A percentile compares a stretch with the other conserved stretches of the same genome.
phyloP scores from a whole-genome alignment of 2,113 vertebrate species.

The Dipodomys ordii region DNA sequence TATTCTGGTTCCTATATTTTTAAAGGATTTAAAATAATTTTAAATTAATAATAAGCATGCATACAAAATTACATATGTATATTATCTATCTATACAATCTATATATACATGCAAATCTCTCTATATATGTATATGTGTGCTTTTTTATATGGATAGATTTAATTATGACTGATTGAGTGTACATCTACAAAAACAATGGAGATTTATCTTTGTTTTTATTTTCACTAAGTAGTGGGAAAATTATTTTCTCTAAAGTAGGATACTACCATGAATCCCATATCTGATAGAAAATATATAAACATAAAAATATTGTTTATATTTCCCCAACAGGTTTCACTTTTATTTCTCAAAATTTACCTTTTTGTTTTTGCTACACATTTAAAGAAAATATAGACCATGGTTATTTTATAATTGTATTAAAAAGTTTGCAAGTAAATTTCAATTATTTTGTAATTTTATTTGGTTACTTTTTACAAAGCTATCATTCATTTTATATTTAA shows the following conservation, averaged over 20 bases:
- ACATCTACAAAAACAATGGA: neutral
- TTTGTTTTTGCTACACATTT: neutral
- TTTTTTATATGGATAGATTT: neutral
- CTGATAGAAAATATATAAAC: neutral
- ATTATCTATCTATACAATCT: neutral
- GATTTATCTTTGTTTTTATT: neutral
- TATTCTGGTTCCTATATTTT: neutral
- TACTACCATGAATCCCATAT: neutral
- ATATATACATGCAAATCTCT: no score
- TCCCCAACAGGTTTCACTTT: neutral
- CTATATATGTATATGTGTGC: fast-evolving
- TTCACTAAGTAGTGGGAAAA: neutral
- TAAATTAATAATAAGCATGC: neutral
- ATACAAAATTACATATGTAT: neutral
- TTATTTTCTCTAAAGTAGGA: neutral
- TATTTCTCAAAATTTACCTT: neutral
- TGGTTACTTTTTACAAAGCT: neutral
- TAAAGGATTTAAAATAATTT: neutral
- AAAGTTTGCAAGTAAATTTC: neutral
- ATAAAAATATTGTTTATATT: neutral
- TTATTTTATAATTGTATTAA: neutral
- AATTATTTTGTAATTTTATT: neutral
- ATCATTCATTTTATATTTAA: neutral
- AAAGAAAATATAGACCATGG: neutral
- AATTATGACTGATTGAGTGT: neutral